Conservation (phyloP, 2,113 vertebrate genomes). For the Aptenodytes patagonicus region DNA sequence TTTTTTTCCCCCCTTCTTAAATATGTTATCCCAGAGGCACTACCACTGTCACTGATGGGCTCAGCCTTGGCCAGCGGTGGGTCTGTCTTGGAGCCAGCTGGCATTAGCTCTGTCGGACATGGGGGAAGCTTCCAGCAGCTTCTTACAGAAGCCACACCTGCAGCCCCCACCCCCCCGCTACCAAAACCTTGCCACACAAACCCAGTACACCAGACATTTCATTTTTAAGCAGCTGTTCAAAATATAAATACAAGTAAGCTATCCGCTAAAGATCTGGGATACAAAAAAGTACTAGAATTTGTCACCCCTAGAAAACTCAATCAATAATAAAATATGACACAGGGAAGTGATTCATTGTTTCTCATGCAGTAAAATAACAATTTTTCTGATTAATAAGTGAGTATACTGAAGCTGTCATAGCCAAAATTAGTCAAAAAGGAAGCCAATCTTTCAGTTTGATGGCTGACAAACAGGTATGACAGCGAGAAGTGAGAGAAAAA, state of each 20-base stretch:
- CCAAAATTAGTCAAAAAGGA: background rate
- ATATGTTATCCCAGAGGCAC: background rate
- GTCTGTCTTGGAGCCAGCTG: too few species aligned
- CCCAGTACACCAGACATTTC: background rate
- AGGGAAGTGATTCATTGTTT: background rate
- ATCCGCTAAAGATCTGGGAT: background rate
- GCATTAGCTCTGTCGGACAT: fast-evolving
- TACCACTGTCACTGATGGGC: fast-evolving
- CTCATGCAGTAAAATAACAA: background rate
- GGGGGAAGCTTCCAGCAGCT: background rate
- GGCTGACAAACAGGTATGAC: background rate
- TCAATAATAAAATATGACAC: background rate
- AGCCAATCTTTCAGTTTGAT: background rate
- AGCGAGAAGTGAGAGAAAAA: background rate
- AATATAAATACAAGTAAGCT: background rate
- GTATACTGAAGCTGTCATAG: background rate
- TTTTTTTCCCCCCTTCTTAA: background rate
- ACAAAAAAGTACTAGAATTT: background rate
- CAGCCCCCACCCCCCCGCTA: fast-evolving
- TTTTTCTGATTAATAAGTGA: background rate
- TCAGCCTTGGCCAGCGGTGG: fast-evolving
- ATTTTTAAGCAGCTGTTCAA: constrained; percentile 24
- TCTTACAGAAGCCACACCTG: background rate
- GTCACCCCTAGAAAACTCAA: background rate
- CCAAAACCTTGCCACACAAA: background rate